Conservation (phyloP, 2,797 vertebrate species). For the Oreochromis grahami region DNA sequence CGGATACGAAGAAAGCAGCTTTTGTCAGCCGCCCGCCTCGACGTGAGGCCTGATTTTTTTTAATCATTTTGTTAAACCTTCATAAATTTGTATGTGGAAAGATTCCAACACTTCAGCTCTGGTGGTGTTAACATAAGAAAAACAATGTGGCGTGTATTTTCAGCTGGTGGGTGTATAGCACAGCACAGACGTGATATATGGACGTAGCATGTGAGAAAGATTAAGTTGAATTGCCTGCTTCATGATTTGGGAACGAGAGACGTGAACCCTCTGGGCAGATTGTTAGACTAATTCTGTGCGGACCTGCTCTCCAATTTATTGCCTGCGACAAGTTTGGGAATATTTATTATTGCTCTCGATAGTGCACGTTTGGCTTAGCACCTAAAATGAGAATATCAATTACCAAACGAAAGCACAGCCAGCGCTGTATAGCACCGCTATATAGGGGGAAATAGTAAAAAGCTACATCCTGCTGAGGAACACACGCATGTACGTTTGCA, state of each 20-base stretch:
- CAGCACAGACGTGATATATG: conserved; percentile 45
- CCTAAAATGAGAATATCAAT: conserved; percentile 65
- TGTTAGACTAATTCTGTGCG: conserved; percentile 53
- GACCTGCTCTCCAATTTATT: conserved; percentile 53
- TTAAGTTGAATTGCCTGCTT: conserved; percentile 57
- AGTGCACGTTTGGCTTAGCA: conserved; percentile 44
- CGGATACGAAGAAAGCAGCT: conserved; percentile 7
- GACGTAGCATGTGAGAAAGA: conserved; percentile 61
- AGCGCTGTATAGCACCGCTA: neutral
- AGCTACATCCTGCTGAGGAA: neutral
- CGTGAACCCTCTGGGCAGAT: conserved; percentile 53
- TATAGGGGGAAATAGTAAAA: conserved; percentile 11
- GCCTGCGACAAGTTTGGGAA: conserved; percentile 57
- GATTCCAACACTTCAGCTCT: conserved; percentile 23
- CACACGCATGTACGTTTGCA: neutral
- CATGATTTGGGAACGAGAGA: conserved; percentile 54
- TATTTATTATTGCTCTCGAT: conserved; percentile 63
- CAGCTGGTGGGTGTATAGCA: conserved; percentile 48
- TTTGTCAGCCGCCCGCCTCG: conserved; percentile 42
- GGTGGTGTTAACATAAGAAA: conserved; percentile 55
- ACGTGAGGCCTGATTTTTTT: conserved; percentile 35
- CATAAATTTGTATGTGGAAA: conserved; percentile 40
- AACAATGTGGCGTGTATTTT: conserved; percentile 63
- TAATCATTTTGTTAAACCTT: conserved; percentile 53
- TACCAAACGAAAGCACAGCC: conserved; percentile 32